These are phyloP conservation scores for Gymnocypris eckloni DNA, from an alignment of 2,797 vertebrate genomes.

Conservation along the genomic window DNA sequence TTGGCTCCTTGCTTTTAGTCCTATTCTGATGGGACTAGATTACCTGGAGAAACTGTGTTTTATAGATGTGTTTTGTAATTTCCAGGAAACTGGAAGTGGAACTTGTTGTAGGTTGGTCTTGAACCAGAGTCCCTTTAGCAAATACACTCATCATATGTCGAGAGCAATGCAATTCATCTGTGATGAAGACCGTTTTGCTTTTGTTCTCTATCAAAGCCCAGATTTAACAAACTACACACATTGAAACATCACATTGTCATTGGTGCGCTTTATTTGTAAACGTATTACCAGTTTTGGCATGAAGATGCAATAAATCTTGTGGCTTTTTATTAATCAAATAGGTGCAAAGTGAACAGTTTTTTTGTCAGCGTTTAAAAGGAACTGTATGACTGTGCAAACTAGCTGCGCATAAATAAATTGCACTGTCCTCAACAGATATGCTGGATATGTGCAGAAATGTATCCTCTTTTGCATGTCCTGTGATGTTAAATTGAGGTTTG, in stretches of 20 bases:
- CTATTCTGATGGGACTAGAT: too few species aligned
- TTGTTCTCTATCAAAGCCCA: background rate
- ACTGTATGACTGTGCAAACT: conserved; percentile 62
- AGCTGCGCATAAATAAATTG: conserved; percentile 70
- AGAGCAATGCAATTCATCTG: background rate
- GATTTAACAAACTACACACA: background rate
- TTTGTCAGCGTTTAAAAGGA: conserved; percentile 56
- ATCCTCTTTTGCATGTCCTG: conserved; percentile 37
- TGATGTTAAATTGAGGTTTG: conserved; percentile 45
- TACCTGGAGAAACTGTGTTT: too few species aligned
- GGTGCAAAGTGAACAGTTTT: conserved; percentile 40
- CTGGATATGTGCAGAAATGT: conserved; percentile 57
- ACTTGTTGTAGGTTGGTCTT: too few species aligned
- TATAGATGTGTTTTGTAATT: too few species aligned
- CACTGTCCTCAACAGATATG: conserved; percentile 53
- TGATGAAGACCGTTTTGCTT: background rate
- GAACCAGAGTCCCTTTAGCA: too few species aligned
- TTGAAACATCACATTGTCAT: background rate
- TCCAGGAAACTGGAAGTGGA: too few species aligned
- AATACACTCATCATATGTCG: too few species aligned
- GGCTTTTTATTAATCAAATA: background rate
- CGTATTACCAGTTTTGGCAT: background rate
- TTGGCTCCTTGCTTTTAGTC: background rate
- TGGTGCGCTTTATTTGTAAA: background rate
- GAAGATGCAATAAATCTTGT: background rate